Percentiles rank a stretch among this genome's conserved stretches.
phyloP scores from a whole-genome alignment of 2,113 vertebrate species.

The Fulmarus glacialis region DNA sequence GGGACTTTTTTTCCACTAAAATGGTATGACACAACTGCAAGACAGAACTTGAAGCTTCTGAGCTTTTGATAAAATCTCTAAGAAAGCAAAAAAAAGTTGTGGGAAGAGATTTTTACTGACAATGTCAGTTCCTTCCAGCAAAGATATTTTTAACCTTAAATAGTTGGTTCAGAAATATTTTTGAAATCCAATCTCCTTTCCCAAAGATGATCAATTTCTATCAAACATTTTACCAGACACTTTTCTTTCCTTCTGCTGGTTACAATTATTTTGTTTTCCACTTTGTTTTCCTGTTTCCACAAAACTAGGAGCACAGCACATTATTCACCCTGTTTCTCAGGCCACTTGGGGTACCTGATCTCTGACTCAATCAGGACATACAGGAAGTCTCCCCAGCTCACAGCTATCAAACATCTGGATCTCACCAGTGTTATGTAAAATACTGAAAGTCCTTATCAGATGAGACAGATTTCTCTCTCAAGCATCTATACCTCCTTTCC shows the following conservation, averaged over 20 bases:
- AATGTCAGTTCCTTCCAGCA: neutral
- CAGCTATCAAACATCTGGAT: neutral
- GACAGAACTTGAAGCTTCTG: neutral
- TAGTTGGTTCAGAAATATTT: neutral
- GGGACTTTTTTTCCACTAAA: neutral
- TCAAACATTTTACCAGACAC: neutral
- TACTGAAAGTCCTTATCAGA: neutral
- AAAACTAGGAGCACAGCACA: neutral
- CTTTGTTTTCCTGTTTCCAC: neutral
- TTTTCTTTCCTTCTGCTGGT: neutral
- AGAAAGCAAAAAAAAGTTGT: neutral
- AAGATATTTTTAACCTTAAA: neutral
- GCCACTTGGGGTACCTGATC: neutral
- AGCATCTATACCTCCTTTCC: neutral
- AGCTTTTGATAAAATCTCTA: neutral
- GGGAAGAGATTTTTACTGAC: neutral
- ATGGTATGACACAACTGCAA: neutral
- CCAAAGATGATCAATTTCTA: neutral
- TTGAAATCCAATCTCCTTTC: neutral
- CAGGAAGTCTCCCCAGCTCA: neutral
- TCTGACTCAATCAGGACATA: neutral
- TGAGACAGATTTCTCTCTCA: neutral
- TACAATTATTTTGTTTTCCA: neutral
- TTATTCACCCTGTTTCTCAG: neutral
- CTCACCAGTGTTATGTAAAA: neutral